phyloP scores from a whole-genome alignment of 2,113 vertebrate species.

The Raja brachyura region DNA sequence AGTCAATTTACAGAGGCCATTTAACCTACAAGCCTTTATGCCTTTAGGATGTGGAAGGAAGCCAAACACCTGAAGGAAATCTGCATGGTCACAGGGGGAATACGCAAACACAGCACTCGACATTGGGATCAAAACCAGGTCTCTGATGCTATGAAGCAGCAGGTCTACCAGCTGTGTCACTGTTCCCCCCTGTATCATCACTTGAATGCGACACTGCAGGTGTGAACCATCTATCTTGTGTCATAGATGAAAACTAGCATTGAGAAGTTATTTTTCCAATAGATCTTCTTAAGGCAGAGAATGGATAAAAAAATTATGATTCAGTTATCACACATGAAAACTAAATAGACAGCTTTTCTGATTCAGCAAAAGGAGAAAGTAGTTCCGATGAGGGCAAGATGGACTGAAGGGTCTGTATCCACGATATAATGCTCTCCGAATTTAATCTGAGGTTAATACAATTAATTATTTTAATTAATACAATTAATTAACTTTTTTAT shows the following conservation, averaged over 20 bases:
- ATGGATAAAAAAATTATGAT: not conserved
- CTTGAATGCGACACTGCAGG: not conserved
- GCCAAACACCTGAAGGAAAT: no score
- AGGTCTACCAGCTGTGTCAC: no score
- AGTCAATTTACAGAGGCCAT: no score
- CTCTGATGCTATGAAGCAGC: no score
- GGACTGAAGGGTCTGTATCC: no score
- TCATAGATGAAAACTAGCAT: not conserved
- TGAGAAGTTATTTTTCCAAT: not conserved
- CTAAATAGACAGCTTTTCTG: not conserved
- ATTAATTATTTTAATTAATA: not conserved
- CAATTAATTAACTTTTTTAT: not conserved
- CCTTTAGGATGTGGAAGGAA: no score
- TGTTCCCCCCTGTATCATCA: not conserved
- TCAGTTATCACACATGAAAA: not conserved
- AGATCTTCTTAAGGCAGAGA: not conserved
- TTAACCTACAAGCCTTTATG: no score
- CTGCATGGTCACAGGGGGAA: no score
- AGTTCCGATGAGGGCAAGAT: no score
- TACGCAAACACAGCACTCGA: no score
- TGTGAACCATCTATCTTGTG: not conserved
- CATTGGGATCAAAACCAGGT: no score
- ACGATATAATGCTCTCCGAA: no score
- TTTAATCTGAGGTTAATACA: not conserved
- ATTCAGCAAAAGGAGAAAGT: constrained; percentile 3